Base-by-base conservation (phyloP, 1,140 invertebrate species). In the Penaeus chinensis region DNA sequence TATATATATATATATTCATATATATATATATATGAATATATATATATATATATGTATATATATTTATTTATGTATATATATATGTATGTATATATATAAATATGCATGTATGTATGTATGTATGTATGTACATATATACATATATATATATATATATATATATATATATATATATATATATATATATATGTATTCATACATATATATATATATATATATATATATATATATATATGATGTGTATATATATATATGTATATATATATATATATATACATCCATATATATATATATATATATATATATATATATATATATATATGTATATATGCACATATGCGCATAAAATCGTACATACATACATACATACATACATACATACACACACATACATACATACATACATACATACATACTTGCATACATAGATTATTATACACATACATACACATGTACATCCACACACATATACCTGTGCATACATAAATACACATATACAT, bases 1-100 rank as follows among this genome's bases (percentile, higher is more conserved):
- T 32, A 32, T 32, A 32, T 2, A 32, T 32, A 32, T 32, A 32
- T n/a, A 22, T 18, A 20, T 24, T 60, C 60, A 61, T 60, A 80
- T 60, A 80, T 61, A 60, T 60, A 80, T 80, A 80, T 60, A 80
- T 80, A 80, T 80, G 22, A 60, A 24, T 22, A 76, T 76, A 76
- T 76, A 76, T 76, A 76, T 76, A 76, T 76, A 27, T 76, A 76
- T 76, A 76, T 76, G 2, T 32, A 32, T 32, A 32, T 32, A 32
- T 32, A 32, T 32, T 1, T 2, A 32, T 32, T 1, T 32, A 32
- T 32, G 2, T 2, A 32, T 32, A 32, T 32, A 32, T n/a, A 22
- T 18, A 20, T 24, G 16, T 22, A 76, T 76, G 24, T 76, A 76
- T 76, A 76, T 76, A 76, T 76, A 27, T 76, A 76, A 24, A 76